Conservation (phyloP, 2,888 invertebrate genomes). For the Ptilodon capucinus region DNA sequence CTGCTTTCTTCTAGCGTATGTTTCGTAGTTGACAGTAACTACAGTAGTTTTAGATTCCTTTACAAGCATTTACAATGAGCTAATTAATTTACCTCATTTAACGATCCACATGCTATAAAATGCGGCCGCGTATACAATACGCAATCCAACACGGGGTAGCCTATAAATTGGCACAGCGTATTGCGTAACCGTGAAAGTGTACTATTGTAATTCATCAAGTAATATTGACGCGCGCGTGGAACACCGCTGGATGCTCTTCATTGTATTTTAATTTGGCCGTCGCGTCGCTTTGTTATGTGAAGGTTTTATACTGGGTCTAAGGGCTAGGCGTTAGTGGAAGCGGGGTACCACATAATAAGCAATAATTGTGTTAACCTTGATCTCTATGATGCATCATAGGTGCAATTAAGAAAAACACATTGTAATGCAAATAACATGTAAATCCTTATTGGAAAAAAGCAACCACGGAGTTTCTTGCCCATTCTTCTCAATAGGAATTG, state of each 20-base stretch:
- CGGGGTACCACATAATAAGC: neutral
- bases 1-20: no score
- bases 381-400: no score
- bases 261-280: slow-evolving; percentile 47
- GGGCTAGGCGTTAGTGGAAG: slow-evolving; percentile 16
- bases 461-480: no score
- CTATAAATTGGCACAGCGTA: slow-evolving; percentile 28
- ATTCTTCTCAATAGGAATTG: no score
- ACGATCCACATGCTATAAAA: slow-evolving; percentile 5
- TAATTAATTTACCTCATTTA: neutral
- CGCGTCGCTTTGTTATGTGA: slow-evolving; percentile 9
- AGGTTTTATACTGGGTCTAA: slow-evolving; percentile 15
- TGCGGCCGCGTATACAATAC: slow-evolving; percentile 3
- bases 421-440: no score
- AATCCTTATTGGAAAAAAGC: no score
- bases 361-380: neutral
- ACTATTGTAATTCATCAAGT: slow-evolving; percentile 71
- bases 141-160: slow-evolving; percentile 8
- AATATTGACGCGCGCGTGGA: slow-evolving; percentile 48
- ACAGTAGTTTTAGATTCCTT: no score
- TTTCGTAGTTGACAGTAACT: no score
- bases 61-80: neutral
- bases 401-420: no score
- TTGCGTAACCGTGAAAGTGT: slow-evolving; percentile 73
- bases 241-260: slow-evolving; percentile 31